phyloP scores from a whole-genome alignment of 1,140 invertebrate species.

The Pseudomyrmex concolor region DNA sequence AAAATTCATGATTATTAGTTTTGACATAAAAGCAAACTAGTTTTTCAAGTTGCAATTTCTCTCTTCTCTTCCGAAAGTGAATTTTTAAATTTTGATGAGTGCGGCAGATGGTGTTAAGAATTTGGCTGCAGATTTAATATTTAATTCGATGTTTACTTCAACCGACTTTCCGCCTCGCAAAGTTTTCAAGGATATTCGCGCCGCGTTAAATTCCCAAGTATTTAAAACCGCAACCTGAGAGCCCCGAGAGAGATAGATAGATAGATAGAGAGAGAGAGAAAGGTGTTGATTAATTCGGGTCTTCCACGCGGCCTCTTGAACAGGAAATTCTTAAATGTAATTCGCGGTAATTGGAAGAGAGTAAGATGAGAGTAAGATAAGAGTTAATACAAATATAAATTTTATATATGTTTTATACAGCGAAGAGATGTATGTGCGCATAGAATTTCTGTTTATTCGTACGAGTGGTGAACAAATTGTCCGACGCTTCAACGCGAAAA shows the following conservation, averaged over 20 bases:
- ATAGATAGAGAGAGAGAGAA: no score
- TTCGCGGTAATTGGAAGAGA: constrained; percentile 63
- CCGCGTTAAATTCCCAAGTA: constrained; percentile 1
- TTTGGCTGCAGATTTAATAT: neutral
- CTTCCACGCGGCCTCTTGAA: constrained; percentile 7
- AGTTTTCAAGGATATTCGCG: neutral
- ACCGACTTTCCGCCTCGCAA: neutral
- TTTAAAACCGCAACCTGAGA: constrained; percentile 11
- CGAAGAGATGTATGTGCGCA: neutral
- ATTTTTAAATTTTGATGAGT: neutral
- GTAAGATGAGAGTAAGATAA: constrained; percentile 35
- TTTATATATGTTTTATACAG: neutral
- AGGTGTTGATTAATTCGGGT: constrained; percentile 15
- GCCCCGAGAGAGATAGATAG: no score
- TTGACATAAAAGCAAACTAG: neutral
- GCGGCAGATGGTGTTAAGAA: no score
- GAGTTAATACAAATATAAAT: neutral
- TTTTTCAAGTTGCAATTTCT: neutral
- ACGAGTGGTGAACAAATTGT: constrained; percentile 36
- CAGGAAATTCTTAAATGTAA: constrained; percentile 64
- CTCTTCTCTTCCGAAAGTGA: no score
- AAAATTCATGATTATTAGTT: neutral
- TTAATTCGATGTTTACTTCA: constrained; percentile 7
- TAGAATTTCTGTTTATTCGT: constrained; percentile 12
- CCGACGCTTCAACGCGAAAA: constrained; percentile 36